Base-by-base conservation (phyloP, 2,888 invertebrate genomes). In the Phorcus lineatus region DNA sequence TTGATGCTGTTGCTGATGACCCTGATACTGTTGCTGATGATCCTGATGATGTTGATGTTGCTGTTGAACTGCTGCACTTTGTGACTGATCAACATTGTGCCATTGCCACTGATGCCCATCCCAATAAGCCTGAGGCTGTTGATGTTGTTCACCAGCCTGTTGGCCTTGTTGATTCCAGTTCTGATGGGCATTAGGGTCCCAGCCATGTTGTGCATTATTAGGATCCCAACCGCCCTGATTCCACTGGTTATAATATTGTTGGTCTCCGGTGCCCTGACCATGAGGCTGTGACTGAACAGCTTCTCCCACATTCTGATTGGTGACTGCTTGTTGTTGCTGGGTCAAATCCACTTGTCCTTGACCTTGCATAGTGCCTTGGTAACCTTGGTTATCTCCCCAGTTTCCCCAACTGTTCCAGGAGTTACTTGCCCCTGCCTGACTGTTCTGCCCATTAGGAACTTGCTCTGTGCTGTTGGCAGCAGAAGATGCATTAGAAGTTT, bases 401-500 rank as follows among this genome's bases (percentile, higher is more conserved):
- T 54, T 55, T n/a, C 77, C 57, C 77, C 77, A 77, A 31, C 57
- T 57, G 4, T 53, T 77, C 77, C 77, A 77, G 0, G 77, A 77
- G 55, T 77, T 77, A 22, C 57, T 55, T 31, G 54, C 55, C n/a
- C 22, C 55, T 55, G 54, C 55, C 7, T 55, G 55, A 54, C 22
- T 77, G 19, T 47, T 47, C 17, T 74, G 74, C 22, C 11, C 24
- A 52, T 36, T 62, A 28, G 54, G 31, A 36, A 47, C 47, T 55
- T 28, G 70, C 22, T 66, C 31, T n/a, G 40, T 40, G 54, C 16
- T 36, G 16, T 66, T 40, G 7, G 78, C 24, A 40, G 47, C 67
- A 47, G 78, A 16, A 13, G 31, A 19, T 4, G 24, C 31, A 19
- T 19, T 24, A 40, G 66, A 19, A 28, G 52, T 81, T 62, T 89